Base-by-base conservation (phyloP, 2,113 vertebrate genomes). In the Brachypodius melanocephalos region DNA sequence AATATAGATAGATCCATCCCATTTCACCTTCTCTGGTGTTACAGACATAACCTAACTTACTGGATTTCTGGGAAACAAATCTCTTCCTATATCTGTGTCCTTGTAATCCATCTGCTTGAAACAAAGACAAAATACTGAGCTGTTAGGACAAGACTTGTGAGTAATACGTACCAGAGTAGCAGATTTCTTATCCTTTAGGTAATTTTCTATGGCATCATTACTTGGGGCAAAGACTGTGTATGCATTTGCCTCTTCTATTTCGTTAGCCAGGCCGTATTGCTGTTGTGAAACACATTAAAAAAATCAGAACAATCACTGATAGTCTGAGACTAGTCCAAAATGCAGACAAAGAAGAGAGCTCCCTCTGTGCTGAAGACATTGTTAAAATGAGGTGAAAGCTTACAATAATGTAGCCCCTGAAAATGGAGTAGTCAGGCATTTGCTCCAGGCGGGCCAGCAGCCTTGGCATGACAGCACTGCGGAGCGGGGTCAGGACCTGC, bases 141-240 rank as follows among this genome's bases (percentile, higher is more conserved):
- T 79, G 32, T 51, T 40, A 87, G 78, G 61, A 38, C 22, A 89
- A 72, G 36, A 32, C 24, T 55, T 31, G 5, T 28, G 32, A 83
- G 16, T 4, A 43, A 87, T 95, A 98, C 98, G 0, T 98, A 99
- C 99, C 97, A 99, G 92, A 38, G 96, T 55, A 3, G 90, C 29
- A 21, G 93, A 48, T 17, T 97, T 96, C 76, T 97, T 99, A 66
- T 97, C 97, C 63, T 84, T 97, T 17, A 99, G 96, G 83, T 98
- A 99, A 49, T 78, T 97, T 34, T 92, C 96, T 73, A 99, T 95
- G 75, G 99, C 99, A 2, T 94, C 66, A 4, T 99, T 98, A 51
- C 92, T 98, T 4, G 99, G 99, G 31, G 98, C 98, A 85, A 99
- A 99, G 71, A 99, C 79, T 0, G 99, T 99, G 90, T 99, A 99